Evolutionary conservation across 2,113 vertebrate species (phyloP).

Genomic region (Eulemur macaco): DNA sequence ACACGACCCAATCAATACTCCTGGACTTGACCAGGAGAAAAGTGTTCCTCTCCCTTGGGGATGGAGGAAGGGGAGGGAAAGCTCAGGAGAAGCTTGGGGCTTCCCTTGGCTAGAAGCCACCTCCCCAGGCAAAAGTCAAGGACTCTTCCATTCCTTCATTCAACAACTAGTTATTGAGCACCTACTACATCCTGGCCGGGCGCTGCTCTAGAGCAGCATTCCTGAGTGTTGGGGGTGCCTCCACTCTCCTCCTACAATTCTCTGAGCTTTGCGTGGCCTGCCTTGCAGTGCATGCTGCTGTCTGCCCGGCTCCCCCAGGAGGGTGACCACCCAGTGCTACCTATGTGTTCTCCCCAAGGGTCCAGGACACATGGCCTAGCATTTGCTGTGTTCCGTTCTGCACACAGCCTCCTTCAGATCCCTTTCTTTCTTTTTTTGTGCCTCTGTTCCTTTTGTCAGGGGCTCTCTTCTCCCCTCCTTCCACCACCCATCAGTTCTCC

Average conservation of each 20-base stretch:
- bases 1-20: rapidly evolving
- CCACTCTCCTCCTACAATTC: rapidly evolving
- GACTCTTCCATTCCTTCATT: background rate
- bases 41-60: background rate
- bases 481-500: background rate
- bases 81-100: background rate
- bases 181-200: rapidly evolving
- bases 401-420: background rate
- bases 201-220: rapidly evolving
- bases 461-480: background rate
- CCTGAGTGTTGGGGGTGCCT: rapidly evolving
- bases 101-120: background rate
- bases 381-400: background rate
- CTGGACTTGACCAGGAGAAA: background rate
- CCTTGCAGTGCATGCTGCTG: rapidly evolving
- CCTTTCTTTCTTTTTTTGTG: too few relatives aligned
- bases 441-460: background rate
- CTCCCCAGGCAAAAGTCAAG: too few relatives aligned
- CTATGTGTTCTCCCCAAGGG: too few relatives aligned
- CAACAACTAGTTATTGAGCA: background rate
- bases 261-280: rapidly evolving
- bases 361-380: background rate
- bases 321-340: rapidly evolving
- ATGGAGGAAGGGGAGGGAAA: background rate
- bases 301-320: rapidly evolving